phyloP scores from a whole-genome alignment of 2,888 invertebrate species.

The Hybos culiciformis region DNA sequence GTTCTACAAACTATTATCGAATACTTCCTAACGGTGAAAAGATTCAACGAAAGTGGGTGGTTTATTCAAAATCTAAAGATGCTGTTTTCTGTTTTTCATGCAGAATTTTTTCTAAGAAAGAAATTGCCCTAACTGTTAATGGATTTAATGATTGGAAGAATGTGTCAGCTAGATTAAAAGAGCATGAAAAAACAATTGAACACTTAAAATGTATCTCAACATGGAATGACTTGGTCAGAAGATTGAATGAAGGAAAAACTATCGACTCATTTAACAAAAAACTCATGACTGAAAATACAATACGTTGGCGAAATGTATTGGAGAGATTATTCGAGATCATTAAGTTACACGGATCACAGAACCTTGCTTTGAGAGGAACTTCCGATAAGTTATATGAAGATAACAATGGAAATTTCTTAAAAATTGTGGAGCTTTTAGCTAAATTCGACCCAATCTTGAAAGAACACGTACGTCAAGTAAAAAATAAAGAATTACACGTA shows the following conservation, averaged over 20 bases:
- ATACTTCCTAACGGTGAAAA: too few relatives aligned
- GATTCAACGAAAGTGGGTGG: too few relatives aligned
- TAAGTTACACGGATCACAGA: slow-evolving; percentile 1
- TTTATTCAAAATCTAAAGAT: too few relatives aligned
- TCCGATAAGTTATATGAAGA: neutral
- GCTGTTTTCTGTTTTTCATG: too few relatives aligned
- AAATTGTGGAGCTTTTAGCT: neutral
- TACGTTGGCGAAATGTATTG: slow-evolving; percentile 1
- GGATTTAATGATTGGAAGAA: neutral
- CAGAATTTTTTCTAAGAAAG: too few relatives aligned
- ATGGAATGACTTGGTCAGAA: slow-evolving; percentile 2
- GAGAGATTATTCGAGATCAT: neutral
- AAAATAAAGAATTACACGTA: neutral
- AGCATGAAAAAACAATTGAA: slow-evolving; percentile 2
- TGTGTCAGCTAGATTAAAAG: slow-evolving; percentile 1
- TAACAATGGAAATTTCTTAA: slow-evolving; percentile 1
- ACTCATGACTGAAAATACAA: slow-evolving; percentile 1
- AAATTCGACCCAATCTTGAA: neutral
- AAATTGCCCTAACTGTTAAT: too few relatives aligned
- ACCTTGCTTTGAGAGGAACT: neutral
- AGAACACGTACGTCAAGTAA: neutral
- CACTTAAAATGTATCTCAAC: neutral
- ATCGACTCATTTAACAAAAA: slow-evolving; percentile 1
- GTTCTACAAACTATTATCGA: too few relatives aligned
- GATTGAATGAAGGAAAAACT: slow-evolving; percentile 2